Evolutionary conservation across 2,113 vertebrate species (phyloP), one percentile per base, ranked within the genome.

Genomic region (Sardina pilchardus): DNA sequence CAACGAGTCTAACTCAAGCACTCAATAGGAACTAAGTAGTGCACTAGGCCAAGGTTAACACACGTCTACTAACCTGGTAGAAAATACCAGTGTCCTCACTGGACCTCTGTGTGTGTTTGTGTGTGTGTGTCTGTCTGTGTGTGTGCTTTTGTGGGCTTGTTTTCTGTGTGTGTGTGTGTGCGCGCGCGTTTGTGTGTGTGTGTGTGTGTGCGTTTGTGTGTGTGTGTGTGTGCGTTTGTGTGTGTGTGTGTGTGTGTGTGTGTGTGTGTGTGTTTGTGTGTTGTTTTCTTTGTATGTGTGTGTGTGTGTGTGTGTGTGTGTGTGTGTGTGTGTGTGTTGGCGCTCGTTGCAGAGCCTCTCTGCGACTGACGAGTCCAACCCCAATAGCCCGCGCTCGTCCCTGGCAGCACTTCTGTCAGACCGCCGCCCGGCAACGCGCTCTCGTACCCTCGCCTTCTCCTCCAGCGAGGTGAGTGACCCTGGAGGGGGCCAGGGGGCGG

Each of bases 391-490:
- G 92, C 95, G 95, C 93, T 94, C 94, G 93, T 94, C 94, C 91
- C 94, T 96, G 93, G 94, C 94, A 94, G 95, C 95, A 92, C 95
- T 96, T 91, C 92, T 96, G 91, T 95, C 95, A 94, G 96, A 96
- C 89, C 94, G 94, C 93, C 95, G 95, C 90, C 95, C 96, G 86
- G 96, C 95, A 93, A 96, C 95, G 93, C 95, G 96, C 92, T 96
- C 96, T 91, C 94, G 95, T 92, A 95, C 94, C 95, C 95, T 95
- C 91, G 96, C 95, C 93, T 97, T 97, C 95, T 97, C 96, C 88
- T 97, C 97, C 91, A 94, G 96, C 87, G 96, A 97, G 97, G 97
- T 98, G 96, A 97, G 97, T 85, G 89, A 89, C 75, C 90, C 67
- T 84, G 10, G 83, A 34, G 48, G 84, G 83, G 82, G 43, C 84